phyloP scores from a whole-genome alignment of 2,888 invertebrate species.

The Lycia hirtaria region DNA sequence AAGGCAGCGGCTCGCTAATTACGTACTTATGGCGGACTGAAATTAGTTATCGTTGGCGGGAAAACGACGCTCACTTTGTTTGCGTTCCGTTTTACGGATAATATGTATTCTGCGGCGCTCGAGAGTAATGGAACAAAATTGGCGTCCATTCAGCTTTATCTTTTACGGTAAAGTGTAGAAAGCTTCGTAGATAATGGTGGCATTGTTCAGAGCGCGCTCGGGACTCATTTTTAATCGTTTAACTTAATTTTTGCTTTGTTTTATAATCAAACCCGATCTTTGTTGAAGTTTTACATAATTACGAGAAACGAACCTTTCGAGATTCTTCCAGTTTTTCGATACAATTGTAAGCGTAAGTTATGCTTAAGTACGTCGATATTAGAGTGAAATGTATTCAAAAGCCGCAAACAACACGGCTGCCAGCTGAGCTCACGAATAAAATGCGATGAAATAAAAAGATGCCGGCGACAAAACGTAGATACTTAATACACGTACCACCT shows the following conservation, averaged over 20 bases:
- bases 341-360: conserved; percentile 42
- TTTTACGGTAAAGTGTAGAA: conserved; percentile 69
- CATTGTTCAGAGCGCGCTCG: conserved; percentile 69
- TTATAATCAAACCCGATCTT: conserved; percentile 52
- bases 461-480: conserved; percentile 80
- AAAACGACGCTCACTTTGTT: conserved; percentile 83
- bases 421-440: conserved; percentile 83
- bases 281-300: conserved; percentile 31
- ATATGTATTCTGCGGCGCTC: conserved; percentile 76
- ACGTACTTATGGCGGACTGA: conserved; percentile 85
- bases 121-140: conserved; percentile 83
- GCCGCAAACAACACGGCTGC: conserved; percentile 75
- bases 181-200: conserved; percentile 75
- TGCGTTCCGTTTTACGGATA: conserved; percentile 84
- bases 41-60: conserved; percentile 84
- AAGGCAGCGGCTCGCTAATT: conserved; percentile 85
- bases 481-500: conserved; percentile 68
- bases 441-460: conserved; percentile 83
- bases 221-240: conserved; percentile 79
- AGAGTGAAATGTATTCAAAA: conserved; percentile 62
- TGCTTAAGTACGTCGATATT: conserved; percentile 48
- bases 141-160: conserved; percentile 80
- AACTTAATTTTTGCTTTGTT: conserved; percentile 72
- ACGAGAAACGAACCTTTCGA: conserved; percentile 24
- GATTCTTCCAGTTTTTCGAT: conserved; percentile 38